Evolutionary conservation across 2,113 vertebrate species (phyloP).

Genomic region (Erythrocercus mccallii): DNA sequence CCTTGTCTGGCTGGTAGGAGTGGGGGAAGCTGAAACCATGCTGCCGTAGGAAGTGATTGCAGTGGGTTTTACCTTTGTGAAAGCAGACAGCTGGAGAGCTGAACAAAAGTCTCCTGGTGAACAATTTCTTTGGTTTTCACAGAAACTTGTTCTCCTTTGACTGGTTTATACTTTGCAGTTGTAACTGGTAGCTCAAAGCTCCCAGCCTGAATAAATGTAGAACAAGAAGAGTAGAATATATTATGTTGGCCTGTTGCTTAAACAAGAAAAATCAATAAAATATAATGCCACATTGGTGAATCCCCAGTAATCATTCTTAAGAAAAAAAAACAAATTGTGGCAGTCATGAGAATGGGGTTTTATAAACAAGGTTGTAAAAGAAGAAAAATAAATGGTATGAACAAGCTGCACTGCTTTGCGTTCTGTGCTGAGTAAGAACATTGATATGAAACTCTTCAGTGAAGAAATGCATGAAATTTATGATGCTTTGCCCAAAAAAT

Average conservation of each 20-base stretch:
- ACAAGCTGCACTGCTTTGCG: neutral
- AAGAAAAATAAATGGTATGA: neutral
- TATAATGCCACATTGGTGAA: conserved; percentile 11
- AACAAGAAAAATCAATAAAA: conserved; percentile 5
- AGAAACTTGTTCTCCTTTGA: neutral
- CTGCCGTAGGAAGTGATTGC: neutral
- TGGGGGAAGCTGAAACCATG: neutral
- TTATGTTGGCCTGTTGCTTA: neutral
- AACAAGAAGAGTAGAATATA: neutral
- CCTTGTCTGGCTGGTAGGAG: neutral
- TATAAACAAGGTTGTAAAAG: conserved; percentile 36
- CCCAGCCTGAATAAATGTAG: neutral
- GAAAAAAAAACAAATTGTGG: neutral
- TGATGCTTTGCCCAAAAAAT: conserved; percentile 7
- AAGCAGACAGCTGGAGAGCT: neutral
- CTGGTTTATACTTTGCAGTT: neutral
- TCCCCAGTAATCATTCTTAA: neutral
- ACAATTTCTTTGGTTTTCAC: neutral
- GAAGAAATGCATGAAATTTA: neutral
- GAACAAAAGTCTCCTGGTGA: neutral
- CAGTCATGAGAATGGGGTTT: neutral
- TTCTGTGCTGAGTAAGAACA: neutral
- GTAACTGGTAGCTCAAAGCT: conserved; percentile 2
- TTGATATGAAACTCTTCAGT: neutral
- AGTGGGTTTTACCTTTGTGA: neutral